Evolutionary conservation across 2,888 invertebrate genomes (phyloP), one percentile per base, ranked within the genome.

Genomic region (Coenonympha arcania): DNA sequence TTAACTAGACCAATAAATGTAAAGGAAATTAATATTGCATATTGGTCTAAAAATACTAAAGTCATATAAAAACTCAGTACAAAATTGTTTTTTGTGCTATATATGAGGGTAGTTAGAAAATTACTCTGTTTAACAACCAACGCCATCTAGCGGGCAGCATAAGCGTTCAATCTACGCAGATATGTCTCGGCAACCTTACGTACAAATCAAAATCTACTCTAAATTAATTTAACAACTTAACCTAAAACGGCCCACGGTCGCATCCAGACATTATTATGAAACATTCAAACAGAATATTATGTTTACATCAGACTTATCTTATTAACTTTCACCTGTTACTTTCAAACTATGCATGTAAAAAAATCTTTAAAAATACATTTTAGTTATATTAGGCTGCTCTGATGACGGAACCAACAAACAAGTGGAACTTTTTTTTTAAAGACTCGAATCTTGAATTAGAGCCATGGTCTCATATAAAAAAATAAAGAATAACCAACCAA

Each of bases 101-200:
- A n/a, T 18, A 13, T 40, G 26, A 20, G 24, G 26, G 19, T 40
- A 15, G 18, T 30, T 13, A 6, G 4, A 36, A 45, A 36, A 20
- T 11, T 20, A 16, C 6, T 15, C 3, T 6, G 5, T 11, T 19
- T 22, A 6, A 6, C 6, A 6, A 31, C 16, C 18, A 48, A 44
- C 48, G 56, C 55, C 60, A 56, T 54, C 58, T 57, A 55, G 60
- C 61, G 57, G 58, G 39, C 26, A 22, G 20, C 6, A 20, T 24
- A 43, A 46, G 56, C 52, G 56, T 43, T 49, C 26, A 44, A 45
- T 48, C 56, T 54, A 54, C 45, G 56, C 48, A 57, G 78, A 77
- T 79, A 77, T 79, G 78, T 78, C 54, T 72, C 66, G 57, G 64
- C 60, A 53, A 53, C 56, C 68, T 63, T 63, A 65, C 58, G 42